Evolutionary conservation across 2,888 invertebrate genomes (phyloP).

Genomic region (Megamerina dolium): DNA sequence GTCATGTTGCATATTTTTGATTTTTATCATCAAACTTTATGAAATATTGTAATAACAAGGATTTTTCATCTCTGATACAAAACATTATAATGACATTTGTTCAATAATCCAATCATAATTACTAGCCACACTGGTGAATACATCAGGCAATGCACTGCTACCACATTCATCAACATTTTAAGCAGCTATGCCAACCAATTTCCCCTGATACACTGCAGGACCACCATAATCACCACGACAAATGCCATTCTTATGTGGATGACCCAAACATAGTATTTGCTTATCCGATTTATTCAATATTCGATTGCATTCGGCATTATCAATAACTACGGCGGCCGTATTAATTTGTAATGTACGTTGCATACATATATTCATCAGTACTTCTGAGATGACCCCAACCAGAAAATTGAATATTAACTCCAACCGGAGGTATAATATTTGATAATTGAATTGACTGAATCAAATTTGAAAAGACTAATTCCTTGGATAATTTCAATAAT

Average conservation of each 20-base stretch:
- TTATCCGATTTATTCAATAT: conserved; percentile 15
- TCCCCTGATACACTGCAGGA: conserved; percentile 32
- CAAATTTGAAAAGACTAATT: conserved; percentile 21
- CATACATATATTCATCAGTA: conserved; percentile 21
- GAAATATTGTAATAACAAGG: too few relatives aligned
- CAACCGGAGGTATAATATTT: conserved; percentile 19
- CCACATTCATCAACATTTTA: conserved; percentile 35
- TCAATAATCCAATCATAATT: conserved; percentile 31
- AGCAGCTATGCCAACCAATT: conserved; percentile 36
- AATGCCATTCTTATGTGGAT: conserved; percentile 34
- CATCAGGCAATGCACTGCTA: conserved; percentile 32
- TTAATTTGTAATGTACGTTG: conserved; percentile 20
- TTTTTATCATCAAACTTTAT: too few relatives aligned
- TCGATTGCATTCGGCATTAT: conserved; percentile 17
- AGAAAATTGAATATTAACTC: conserved; percentile 29
- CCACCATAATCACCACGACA: conserved; percentile 43
- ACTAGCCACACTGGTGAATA: conserved; percentile 31
- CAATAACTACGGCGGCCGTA: conserved; percentile 23
- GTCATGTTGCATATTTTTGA: too few relatives aligned
- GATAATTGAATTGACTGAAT: conserved; percentile 30
- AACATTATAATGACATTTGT: conserved; percentile 16
- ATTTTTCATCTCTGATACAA: too few relatives aligned
- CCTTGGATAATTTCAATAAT: conserved; percentile 27
- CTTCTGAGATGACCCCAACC: conserved; percentile 36
- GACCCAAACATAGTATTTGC: conserved; percentile 36